Conservation (phyloP, 2,888 invertebrate genomes). For the Nephrotoma appendiculata region DNA sequence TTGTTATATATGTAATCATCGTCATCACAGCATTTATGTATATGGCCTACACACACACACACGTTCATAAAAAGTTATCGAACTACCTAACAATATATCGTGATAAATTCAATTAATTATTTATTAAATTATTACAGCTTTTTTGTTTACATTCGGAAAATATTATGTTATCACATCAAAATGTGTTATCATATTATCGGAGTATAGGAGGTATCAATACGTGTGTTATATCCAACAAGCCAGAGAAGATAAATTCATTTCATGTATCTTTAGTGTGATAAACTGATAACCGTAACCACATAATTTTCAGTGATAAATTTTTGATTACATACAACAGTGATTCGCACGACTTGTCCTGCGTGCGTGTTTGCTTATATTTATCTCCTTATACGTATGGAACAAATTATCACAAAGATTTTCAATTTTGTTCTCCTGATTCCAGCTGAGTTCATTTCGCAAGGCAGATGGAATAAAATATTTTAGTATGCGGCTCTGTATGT, state of each 20-base stretch:
- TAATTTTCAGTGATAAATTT: background rate
- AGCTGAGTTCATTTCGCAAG: background rate
- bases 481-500: background rate
- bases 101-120: background rate
- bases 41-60: too few relatives aligned
- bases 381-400: background rate
- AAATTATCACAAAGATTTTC: background rate
- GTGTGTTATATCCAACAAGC: background rate
- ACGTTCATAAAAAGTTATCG: background rate
- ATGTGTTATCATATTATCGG: background rate
- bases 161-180: background rate
- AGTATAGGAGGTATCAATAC: background rate
- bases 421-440: background rate
- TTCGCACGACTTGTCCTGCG: background rate
- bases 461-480: background rate
- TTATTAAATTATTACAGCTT: background rate
- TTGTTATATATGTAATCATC: background rate
- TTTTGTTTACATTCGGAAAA: background rate
- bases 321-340: background rate
- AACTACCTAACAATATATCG: background rate
- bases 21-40: background rate
- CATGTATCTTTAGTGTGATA: background rate
- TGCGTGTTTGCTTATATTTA: background rate
- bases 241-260: background rate
- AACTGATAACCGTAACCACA: background rate